Conservation (phyloP, 2,888 invertebrate genomes). For the Graphium colonna region DNA sequence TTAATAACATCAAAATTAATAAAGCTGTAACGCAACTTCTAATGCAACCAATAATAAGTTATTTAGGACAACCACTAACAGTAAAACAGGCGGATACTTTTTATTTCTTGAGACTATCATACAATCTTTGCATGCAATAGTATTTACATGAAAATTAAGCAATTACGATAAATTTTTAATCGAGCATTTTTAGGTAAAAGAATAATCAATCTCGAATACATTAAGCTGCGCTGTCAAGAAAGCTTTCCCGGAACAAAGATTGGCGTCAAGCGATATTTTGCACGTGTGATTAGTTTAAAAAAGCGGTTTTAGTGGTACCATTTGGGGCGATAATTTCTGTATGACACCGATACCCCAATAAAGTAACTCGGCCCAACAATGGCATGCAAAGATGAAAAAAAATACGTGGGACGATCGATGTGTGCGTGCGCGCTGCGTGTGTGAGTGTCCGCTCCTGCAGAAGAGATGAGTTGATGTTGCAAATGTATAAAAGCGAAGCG, state of each 20-base stretch:
- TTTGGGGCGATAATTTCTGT: slow-evolving; percentile 41
- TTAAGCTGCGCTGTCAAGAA: background rate
- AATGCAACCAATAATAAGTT: slow-evolving; percentile 22
- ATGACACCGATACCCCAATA: slow-evolving; percentile 64
- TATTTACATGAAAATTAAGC: too few species aligned
- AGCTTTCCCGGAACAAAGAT: slow-evolving; percentile 24
- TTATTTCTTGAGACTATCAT: too few species aligned
- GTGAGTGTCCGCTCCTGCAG: slow-evolving; percentile 48
- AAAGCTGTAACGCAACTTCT: slow-evolving; percentile 31
- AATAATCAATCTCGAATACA: too few species aligned
- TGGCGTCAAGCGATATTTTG: slow-evolving; percentile 36
- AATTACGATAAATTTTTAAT: too few species aligned
- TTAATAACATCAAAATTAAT: slow-evolving; percentile 36
- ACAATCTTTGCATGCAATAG: too few species aligned
- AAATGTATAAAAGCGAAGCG: slow-evolving; percentile 75
- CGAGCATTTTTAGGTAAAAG: too few species aligned
- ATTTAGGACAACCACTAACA: slow-evolving; percentile 3
- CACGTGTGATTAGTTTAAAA: slow-evolving; percentile 37
- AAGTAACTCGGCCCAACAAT: slow-evolving; percentile 54
- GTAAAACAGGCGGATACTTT: too few species aligned
- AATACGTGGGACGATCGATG: slow-evolving; percentile 46
- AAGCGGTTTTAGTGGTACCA: slow-evolving; percentile 39
- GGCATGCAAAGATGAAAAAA: slow-evolving; percentile 60
- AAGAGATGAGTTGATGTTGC: slow-evolving; percentile 71
- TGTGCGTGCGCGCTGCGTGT: slow-evolving; percentile 43